phyloP scores from a whole-genome alignment of 2,113 vertebrate genomes.

The Nerophis lumbriciformis region DNA sequence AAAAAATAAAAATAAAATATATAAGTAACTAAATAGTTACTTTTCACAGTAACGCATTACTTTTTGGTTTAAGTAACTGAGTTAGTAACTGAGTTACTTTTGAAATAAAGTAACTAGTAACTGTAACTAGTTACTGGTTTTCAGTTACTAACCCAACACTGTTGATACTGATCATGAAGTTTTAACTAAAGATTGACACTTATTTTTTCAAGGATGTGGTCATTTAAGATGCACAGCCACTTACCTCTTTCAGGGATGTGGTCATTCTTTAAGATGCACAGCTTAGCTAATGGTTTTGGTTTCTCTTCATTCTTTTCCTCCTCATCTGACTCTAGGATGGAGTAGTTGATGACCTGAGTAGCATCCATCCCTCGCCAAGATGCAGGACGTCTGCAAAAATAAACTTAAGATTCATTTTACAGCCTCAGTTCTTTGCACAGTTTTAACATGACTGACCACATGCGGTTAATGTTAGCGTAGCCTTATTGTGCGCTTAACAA shows the following conservation, averaged over 20 bases:
- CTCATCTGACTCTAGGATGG: constrained; percentile 56
- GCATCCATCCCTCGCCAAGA: constrained; percentile 62
- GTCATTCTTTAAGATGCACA: constrained; percentile 68
- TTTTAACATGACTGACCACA: not conserved
- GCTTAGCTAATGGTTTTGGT: constrained; percentile 55
- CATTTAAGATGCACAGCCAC: constrained; percentile 62
- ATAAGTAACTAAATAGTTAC: too few relatives aligned
- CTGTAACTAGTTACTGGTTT: too few relatives aligned
- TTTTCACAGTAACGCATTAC: too few relatives aligned
- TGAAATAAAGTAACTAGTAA: too few relatives aligned
- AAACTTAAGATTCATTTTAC: not conserved
- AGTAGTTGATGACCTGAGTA: constrained; percentile 68
- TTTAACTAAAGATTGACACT: constrained; percentile 9
- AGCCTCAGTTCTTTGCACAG: not conserved
- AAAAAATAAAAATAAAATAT: too few relatives aligned
- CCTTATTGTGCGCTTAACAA: not conserved
- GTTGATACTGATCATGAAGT: not conserved
- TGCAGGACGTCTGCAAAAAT: not conserved
- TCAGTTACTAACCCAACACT: too few relatives aligned
- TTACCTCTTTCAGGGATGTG: constrained; percentile 69
- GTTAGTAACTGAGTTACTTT: too few relatives aligned
- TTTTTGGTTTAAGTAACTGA: too few relatives aligned
- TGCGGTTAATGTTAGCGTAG: not conserved
- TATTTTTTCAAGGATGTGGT: constrained; percentile 65
- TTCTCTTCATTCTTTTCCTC: constrained; percentile 39